phyloP scores from a whole-genome alignment of 1,140 invertebrate genomes.

The Bombus waltoni region DNA sequence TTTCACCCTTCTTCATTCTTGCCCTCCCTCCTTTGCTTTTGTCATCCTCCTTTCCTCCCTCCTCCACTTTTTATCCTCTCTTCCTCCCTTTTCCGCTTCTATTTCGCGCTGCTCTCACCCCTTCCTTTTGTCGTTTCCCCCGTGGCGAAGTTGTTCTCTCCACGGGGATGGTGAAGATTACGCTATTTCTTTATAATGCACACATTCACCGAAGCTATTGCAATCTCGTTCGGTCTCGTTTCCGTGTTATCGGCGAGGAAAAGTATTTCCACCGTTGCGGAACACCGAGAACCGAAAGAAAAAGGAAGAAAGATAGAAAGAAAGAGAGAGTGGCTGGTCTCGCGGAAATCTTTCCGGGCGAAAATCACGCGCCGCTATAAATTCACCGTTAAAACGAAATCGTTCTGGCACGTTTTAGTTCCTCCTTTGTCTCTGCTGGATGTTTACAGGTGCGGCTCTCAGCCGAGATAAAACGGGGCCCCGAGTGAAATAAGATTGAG shows the following conservation, averaged over 20 bases:
- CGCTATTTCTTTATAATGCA: slow-evolving; percentile 72
- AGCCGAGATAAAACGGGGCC: slow-evolving; percentile 42
- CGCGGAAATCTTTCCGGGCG: slow-evolving; percentile 55
- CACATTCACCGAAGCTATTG: slow-evolving; percentile 64
- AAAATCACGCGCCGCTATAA: slow-evolving; percentile 68
- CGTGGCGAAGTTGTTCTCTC: background rate
- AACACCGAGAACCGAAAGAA: background rate
- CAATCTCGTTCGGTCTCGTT: slow-evolving; percentile 69
- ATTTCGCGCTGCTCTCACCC: no score
- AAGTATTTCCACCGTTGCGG: slow-evolving; percentile 70
- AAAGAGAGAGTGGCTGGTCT: background rate
- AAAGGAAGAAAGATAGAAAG: background rate
- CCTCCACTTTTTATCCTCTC: background rate
- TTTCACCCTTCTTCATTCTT: slow-evolving; percentile 21
- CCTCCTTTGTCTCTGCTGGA: slow-evolving; percentile 63
- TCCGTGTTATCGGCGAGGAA: slow-evolving; percentile 69
- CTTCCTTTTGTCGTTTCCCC: background rate
- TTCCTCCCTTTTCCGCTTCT: background rate
- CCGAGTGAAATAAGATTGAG: slow-evolving; percentile 57
- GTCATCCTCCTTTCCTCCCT: background rate
- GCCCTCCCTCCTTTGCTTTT: background rate
- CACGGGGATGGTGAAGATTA: slow-evolving; percentile 58
- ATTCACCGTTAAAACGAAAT: slow-evolving; percentile 68
- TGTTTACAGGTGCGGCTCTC: slow-evolving; percentile 59
- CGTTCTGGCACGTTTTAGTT: slow-evolving; percentile 64